phyloP scores from a whole-genome alignment of 2,797 vertebrate species.

The Novumbra hubbsi region DNA sequence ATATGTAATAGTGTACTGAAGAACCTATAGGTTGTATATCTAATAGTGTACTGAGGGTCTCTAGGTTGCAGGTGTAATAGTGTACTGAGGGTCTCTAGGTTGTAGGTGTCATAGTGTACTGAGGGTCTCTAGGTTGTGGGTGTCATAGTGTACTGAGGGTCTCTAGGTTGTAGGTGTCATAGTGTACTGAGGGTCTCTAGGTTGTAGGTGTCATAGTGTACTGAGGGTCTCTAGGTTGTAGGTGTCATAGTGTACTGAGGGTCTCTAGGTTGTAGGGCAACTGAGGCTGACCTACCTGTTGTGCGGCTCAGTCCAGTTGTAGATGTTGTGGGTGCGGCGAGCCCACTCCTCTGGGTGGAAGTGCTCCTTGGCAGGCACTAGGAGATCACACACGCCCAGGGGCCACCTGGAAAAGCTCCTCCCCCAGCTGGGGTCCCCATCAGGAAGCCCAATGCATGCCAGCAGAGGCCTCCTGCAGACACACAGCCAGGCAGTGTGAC shows the following conservation, averaged over 20 bases:
- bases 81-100: no score
- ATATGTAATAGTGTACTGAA: no score
- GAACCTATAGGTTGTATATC: no score
- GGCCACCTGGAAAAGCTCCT: constrained; percentile 87
- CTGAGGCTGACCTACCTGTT: constrained; percentile 61
- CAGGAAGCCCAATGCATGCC: constrained; percentile 90
- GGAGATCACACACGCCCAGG: constrained; percentile 89
- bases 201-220: constrained; percentile 78
- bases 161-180: constrained; percentile 50
- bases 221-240: no score
- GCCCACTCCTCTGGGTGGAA: constrained; percentile 88
- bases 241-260: background rate
- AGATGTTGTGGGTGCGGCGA: constrained; percentile 78
- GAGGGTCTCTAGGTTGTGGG: no score
- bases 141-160: background rate
- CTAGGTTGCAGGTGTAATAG: no score
- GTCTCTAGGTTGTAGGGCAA: constrained; percentile 1
- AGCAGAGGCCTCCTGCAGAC: constrained; percentile 83
- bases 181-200: background rate
- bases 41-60: no score
- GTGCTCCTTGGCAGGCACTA: constrained; percentile 74
- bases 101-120: no score
- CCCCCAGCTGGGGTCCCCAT: constrained; percentile 90
- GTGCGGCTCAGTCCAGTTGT: constrained; percentile 90
- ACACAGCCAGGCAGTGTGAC: constrained; percentile 9